phyloP scores from a whole-genome alignment of 2,113 vertebrate genomes.

The Xiphophorus couchianus region DNA sequence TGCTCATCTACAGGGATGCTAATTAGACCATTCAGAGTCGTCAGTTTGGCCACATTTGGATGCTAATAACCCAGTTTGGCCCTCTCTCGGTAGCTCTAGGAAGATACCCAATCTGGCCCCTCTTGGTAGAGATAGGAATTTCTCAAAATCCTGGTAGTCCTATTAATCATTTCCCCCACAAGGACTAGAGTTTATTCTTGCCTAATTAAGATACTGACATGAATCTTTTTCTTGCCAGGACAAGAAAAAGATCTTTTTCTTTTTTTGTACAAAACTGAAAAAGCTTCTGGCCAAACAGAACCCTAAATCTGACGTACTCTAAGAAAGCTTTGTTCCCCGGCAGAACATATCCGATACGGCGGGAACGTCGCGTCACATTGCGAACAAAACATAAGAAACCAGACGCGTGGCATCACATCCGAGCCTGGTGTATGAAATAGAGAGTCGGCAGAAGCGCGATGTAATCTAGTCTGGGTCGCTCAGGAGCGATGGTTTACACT shows the following conservation, averaged over 20 bases:
- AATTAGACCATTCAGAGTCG: no score
- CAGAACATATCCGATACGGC: constrained; percentile 23
- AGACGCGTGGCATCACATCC: neutral
- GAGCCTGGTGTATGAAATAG: neutral
- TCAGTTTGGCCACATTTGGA: no score
- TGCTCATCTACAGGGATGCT: no score
- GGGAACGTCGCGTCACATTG: constrained; percentile 22
- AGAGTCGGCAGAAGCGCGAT: no score
- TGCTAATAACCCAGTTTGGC: no score
- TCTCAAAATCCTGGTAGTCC: no score
- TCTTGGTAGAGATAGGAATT: no score
- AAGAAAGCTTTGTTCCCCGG: constrained; percentile 34
- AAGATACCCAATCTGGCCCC: no score
- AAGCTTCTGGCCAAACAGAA: constrained; percentile 25
- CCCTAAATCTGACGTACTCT: constrained; percentile 18
- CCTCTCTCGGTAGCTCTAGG: no score
- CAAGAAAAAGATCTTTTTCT: no score
- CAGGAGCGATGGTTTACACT: neutral
- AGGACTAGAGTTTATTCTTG: constrained; percentile 9
- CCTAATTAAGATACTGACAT: constrained; percentile 34
- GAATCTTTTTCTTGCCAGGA: neutral
- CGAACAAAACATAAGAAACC: constrained; percentile 29
- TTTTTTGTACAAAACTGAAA: neutral
- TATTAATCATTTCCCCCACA: constrained; percentile 7
- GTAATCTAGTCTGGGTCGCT: neutral